A percentile compares a stretch with the other conserved stretches of the same genome.
Evolutionary conservation across 2,888 invertebrate species (phyloP).

Genomic region (Tiliacea citrago): DNA sequence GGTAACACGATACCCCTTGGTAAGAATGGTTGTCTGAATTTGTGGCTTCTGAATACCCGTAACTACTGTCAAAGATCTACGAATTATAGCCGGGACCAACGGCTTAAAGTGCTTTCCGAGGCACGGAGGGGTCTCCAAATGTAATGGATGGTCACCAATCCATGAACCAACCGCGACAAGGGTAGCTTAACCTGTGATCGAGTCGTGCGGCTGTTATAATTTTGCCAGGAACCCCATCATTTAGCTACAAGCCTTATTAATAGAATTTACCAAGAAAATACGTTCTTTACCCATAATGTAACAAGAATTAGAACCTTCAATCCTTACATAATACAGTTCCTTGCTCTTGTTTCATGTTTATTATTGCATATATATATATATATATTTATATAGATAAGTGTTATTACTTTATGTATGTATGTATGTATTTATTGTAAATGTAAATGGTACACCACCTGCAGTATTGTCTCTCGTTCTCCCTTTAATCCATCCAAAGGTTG

Average conservation of each 20-base stretch:
- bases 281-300: not conserved
- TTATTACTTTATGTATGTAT: too few relatives aligned
- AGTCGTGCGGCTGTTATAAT: not conserved
- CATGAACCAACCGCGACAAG: not conserved
- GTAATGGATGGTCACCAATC: not conserved
- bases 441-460: too few relatives aligned
- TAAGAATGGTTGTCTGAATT: not conserved
- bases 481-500: too few relatives aligned
- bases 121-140: too few relatives aligned
- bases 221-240: not conserved
- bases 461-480: too few relatives aligned
- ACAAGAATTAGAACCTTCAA: slow-evolving; percentile 14
- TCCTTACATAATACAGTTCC: too few relatives aligned
- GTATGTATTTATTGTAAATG: too few relatives aligned
- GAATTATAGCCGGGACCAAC: too few relatives aligned
- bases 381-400: too few relatives aligned
- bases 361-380: too few relatives aligned
- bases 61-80: not conserved
- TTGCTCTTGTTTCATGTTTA: too few relatives aligned
- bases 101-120: not conserved
- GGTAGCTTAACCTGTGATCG: not conserved
- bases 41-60: not conserved
- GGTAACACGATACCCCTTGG: not conserved
- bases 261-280: not conserved
- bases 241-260: not conserved